Percentiles rank a stretch among this genome's conserved stretches.
phyloP scores from a whole-genome alignment of 2,113 vertebrate genomes.

The Hiodon alosoides region DNA sequence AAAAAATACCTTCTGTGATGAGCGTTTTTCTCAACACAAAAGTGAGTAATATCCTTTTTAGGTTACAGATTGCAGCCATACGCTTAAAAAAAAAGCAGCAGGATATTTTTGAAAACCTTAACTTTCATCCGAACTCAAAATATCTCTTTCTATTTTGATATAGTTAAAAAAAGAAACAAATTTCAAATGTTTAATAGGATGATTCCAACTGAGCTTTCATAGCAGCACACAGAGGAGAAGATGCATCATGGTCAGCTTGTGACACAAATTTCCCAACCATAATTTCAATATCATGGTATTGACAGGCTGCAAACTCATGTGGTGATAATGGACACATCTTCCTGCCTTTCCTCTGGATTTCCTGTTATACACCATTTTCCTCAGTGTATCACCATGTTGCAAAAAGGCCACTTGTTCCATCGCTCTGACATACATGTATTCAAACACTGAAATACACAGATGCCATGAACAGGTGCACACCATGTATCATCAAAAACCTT shows the following conservation, averaged over 20 bases:
- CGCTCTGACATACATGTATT: no score
- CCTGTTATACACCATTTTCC: constrained; percentile 17
- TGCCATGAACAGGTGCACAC: no score
- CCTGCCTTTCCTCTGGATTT: constrained; percentile 24
- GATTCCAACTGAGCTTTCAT: no score
- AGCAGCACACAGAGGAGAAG: no score
- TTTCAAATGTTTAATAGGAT: no score
- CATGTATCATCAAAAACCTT: no score
- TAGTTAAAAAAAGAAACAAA: no score
- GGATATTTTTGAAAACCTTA: background rate
- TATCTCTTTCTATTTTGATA: background rate
- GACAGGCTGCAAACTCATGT: background rate
- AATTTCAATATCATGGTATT: no score
- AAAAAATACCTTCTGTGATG: constrained; percentile 36
- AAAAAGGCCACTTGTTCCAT: no score
- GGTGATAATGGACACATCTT: constrained; percentile 4
- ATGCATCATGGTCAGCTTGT: background rate
- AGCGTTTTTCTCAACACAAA: constrained; percentile 15
- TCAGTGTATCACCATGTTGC: no score
- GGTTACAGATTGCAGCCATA: background rate
- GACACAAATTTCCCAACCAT: background rate
- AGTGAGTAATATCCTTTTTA: background rate
- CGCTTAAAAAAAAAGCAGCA: constrained; percentile 17
- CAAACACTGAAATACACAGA: no score
- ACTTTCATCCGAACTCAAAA: background rate